Evolutionary conservation across 2,888 invertebrate genomes (phyloP).

Genomic region (Cryptus armator): DNA sequence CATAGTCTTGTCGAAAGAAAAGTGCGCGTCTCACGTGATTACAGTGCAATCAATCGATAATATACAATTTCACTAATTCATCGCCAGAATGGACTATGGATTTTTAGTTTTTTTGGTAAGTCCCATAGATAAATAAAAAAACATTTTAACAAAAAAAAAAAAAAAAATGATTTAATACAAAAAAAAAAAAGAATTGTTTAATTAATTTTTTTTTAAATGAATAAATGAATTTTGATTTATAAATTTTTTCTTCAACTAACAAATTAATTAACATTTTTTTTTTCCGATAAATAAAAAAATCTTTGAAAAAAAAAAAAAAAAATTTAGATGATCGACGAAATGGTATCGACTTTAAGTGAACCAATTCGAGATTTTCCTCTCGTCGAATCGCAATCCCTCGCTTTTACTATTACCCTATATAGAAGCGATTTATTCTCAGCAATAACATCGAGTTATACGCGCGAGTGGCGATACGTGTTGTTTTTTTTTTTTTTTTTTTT

Average conservation of each 20-base stretch:
- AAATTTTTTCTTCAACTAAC: too few relatives aligned
- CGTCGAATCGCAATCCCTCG: slow-evolving; percentile 5
- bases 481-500: slow-evolving; percentile 33
- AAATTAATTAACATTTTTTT: not conserved
- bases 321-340: not conserved
- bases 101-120: slow-evolving; percentile 54
- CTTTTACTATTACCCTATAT: not conserved
- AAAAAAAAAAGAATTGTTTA: too few relatives aligned
- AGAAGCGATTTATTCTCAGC: not conserved
- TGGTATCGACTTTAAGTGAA: not conserved
- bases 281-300: too few relatives aligned
- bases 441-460: not conserved
- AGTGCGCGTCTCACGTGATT: slow-evolving; percentile 1
- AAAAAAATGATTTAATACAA: not conserved
- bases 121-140: slow-evolving; percentile 7
- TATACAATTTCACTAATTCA: not conserved
- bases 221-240: too few relatives aligned
- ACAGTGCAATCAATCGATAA: not conserved
- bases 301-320: not conserved
- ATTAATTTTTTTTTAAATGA: too few relatives aligned
- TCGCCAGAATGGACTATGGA: slow-evolving; percentile 37
- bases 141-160: slow-evolving; percentile 7
- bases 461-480: not conserved
- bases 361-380: not conserved
- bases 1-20: not conserved